Evolutionary conservation across 1,140 invertebrate genomes (phyloP).

Genomic region (Portunus trituberculatus): DNA sequence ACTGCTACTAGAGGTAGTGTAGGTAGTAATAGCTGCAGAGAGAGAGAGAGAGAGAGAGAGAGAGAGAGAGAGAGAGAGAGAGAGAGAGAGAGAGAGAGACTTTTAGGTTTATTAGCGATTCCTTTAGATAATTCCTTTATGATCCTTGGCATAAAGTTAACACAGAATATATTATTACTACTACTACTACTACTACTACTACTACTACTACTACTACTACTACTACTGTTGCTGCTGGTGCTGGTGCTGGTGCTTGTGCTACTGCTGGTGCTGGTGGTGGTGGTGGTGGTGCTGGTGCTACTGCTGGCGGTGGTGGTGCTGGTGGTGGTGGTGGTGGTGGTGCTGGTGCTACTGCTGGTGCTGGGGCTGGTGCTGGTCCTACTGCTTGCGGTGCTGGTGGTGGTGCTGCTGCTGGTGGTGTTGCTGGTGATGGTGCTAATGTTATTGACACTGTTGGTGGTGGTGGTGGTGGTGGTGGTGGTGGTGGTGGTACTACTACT

Average conservation of each 20-base stretch:
- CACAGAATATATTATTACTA: too few species aligned
- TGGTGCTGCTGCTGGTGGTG: not conserved
- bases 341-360: not conserved
- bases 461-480: not conserved
- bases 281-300: not conserved
- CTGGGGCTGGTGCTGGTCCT: not conserved
- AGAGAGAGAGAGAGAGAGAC: too few species aligned
- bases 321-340: not conserved
- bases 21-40: not conserved
- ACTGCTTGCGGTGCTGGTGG: not conserved
- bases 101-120: not conserved
- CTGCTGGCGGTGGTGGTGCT: not conserved
- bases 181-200: conserved; percentile 26
- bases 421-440: not conserved
- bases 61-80: too few species aligned
- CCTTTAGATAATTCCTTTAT: not conserved
- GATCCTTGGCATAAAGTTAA: not conserved
- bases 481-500: not conserved
- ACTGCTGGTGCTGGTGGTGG: not conserved
- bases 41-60: too few species aligned
- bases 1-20: not conserved
- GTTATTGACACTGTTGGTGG: not conserved
- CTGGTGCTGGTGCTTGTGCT: not conserved
- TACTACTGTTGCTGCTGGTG: not conserved
- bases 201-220: conserved; percentile 8